Base-by-base conservation (phyloP, 2,113 vertebrate species). In the Caranx melampygus region DNA sequence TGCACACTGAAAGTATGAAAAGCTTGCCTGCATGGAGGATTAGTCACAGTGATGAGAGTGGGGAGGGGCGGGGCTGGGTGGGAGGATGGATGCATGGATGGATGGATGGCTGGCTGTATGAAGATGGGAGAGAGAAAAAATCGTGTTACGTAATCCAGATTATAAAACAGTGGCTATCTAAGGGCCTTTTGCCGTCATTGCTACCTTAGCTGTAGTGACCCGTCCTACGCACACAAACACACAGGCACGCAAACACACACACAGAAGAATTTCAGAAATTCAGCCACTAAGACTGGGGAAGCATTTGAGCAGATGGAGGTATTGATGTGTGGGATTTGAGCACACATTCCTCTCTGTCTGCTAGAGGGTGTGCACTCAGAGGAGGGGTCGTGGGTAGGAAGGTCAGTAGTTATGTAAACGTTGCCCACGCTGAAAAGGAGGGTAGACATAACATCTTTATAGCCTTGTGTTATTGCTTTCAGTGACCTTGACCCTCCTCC, bases 101-200 rank as follows among this genome's bases (percentile, higher is more conserved):
- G 61, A 80, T 89, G 72, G 63, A 68, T 85, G 77, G 59, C 75
- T 68, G 26, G 69, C 67, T 75, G 85, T 67, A 77, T 55, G 73
- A 77, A 67, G 21, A 67, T 31, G 54, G 58, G 26, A 35, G 54
- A 77, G 74, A 77, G 78, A 74, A 86, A 78, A 79, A 74, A 86
- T 26, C 16, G 58, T 45, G 76, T 94, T 94, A 92, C 90, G 90
- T 92, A 94, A 95, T 84, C 54, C 77, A 83, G 82, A 94, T 93
- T 94, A 94, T 89, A 94, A 92, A 92, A 92, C 90, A 81, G 58
- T 80, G 35, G 82, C 42, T 51, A 8, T 79, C 87, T 73, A 81
- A 35, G 78, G 66, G 87, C 83, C 85, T 74, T 91, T 89, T 35
- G 66, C 86, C 86, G 78, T 72, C 79, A 52, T 33, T 60, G 69